These are phyloP conservation scores for Vidua macroura DNA, from an alignment of 2,113 vertebrate genomes.

Conservation along the genomic window DNA sequence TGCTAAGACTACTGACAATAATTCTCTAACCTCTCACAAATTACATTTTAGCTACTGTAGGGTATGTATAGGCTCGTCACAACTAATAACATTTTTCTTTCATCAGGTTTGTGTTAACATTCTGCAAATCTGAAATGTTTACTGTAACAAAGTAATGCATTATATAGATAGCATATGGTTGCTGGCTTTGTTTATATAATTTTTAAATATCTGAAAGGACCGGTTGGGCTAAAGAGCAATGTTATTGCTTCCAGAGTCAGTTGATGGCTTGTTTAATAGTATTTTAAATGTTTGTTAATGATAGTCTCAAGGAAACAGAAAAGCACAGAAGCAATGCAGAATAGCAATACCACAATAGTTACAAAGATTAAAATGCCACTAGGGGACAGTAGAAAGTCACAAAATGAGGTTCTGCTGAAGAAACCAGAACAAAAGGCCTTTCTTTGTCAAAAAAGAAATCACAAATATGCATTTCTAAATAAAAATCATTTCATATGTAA, in stretches of 20 bases:
- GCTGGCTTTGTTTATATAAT: conserved; percentile 83
- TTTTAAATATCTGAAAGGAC: conserved; percentile 80
- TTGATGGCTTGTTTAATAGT: conserved; percentile 81
- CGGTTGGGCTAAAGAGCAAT: conserved; percentile 79
- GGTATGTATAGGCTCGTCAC: conserved; percentile 79
- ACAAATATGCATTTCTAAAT: conserved; percentile 66
- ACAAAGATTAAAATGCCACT: conserved; percentile 84
- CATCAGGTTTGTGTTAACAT: conserved; percentile 83
- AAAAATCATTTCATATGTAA: conserved; percentile 57
- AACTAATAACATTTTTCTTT: conserved; percentile 88
- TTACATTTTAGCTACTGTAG: conserved; percentile 84
- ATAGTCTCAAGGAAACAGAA: conserved; percentile 79
- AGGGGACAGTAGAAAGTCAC: conserved; percentile 99
- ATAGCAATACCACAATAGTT: conserved; percentile 68
- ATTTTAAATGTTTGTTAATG: conserved; percentile 90
- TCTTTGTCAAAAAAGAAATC: conserved; percentile 77
- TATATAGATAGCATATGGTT: conserved; percentile 82
- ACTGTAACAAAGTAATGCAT: conserved; percentile 81
- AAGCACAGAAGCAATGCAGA: conserved; percentile 64
- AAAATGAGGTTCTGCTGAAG: conserved; percentile 78
- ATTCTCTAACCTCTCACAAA: conserved; percentile 81
- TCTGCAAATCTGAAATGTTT: conserved; percentile 87
- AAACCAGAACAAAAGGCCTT: conserved; percentile 96
- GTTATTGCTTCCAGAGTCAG: conserved; percentile 74
- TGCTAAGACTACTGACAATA: conserved; percentile 57